Conservation (phyloP, 2,888 invertebrate species). For the Ennomos erosarius region DNA sequence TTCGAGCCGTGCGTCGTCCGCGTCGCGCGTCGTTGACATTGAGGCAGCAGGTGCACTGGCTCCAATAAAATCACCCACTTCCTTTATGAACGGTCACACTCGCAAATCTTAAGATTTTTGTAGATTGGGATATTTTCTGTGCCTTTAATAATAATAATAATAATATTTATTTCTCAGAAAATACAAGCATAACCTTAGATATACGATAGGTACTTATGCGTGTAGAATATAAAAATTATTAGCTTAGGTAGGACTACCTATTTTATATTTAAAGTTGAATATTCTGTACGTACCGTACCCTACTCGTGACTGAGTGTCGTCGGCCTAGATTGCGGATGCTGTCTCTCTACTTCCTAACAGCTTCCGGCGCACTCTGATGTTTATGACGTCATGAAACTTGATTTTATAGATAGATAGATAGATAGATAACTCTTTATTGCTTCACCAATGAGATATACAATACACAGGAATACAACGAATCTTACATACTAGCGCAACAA, state of each 20-base stretch:
- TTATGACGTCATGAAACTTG: constrained; percentile 27
- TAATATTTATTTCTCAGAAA: too few species aligned
- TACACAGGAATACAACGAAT: too few species aligned
- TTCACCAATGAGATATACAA: too few species aligned
- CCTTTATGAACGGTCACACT: constrained; percentile 50
- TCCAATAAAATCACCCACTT: constrained; percentile 56
- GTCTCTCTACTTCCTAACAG: constrained; percentile 44
- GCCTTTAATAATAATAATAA: too few species aligned
- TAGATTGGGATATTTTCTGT: too few species aligned
- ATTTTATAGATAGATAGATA: too few species aligned
- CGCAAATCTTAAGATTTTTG: constrained; percentile 21
- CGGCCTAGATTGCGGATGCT: constrained; percentile 41
- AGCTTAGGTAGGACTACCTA: not conserved
- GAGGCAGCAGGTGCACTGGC: constrained; percentile 51
- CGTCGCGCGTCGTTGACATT: not conserved
- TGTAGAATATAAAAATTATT: too few species aligned
- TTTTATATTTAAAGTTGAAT: constrained; percentile 7
- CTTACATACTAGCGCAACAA: too few species aligned
- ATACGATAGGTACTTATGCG: too few species aligned
- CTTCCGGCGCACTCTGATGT: constrained; percentile 25
- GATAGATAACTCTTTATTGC: too few species aligned
- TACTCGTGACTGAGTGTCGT: constrained; percentile 35
- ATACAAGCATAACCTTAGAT: too few species aligned
- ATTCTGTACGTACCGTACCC: constrained; percentile 1
- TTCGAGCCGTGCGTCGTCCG: not conserved